Percentiles rank a stretch among this genome's conserved stretches.
phyloP scores from a whole-genome alignment of 2,888 invertebrate species.

The Sympetrum striolatum region DNA sequence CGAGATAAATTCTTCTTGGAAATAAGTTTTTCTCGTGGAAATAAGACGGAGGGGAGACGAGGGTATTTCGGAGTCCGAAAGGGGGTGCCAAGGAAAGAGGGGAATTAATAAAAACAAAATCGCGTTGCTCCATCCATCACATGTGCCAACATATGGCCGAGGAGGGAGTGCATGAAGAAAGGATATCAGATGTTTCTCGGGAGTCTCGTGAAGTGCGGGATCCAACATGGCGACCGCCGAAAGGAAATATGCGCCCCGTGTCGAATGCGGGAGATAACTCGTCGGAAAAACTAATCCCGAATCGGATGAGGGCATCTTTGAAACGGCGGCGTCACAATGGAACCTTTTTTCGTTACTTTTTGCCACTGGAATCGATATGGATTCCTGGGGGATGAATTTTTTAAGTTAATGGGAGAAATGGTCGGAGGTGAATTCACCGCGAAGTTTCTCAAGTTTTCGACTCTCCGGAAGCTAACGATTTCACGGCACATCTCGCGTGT shows the following conservation, averaged over 20 bases:
- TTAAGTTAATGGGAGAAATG: background rate
- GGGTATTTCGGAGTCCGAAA: background rate
- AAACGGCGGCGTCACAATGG: background rate
- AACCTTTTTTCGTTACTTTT: background rate
- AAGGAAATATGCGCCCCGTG: background rate
- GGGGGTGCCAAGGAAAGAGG: background rate
- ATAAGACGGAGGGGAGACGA: background rate
- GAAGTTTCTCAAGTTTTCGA: background rate
- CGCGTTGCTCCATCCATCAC: slow-evolving; percentile 39
- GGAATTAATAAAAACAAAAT: slow-evolving; percentile 34
- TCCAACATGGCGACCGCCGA: background rate
- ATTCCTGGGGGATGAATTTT: background rate
- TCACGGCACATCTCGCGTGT: background rate
- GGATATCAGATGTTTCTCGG: slow-evolving; percentile 5
- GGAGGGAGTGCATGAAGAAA: background rate
- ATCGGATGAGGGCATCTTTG: background rate
- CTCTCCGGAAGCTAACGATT: background rate
- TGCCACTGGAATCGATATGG: background rate
- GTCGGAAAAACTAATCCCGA: background rate
- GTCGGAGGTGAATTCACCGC: background rate
- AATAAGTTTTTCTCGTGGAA: background rate
- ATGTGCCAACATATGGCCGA: slow-evolving; percentile 39
- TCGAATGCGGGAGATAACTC: background rate
- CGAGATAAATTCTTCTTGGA: background rate
- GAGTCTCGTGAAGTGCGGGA: background rate